Evolutionary conservation across 2,888 invertebrate species (phyloP).

Genomic region (Neoaliturus tenellus): DNA sequence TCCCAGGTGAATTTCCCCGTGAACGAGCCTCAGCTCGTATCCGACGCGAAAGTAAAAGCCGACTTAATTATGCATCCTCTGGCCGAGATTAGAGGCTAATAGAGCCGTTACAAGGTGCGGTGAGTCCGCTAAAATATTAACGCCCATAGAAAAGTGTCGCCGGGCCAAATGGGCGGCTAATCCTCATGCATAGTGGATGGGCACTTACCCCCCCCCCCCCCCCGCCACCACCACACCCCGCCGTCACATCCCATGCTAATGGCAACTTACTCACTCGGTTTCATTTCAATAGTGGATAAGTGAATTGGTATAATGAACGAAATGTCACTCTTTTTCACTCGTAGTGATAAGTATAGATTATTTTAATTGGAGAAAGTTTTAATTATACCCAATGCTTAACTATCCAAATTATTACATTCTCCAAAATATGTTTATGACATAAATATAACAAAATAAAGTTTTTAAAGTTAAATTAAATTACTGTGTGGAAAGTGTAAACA

Average conservation of each 20-base stretch:
- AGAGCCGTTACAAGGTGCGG: conserved; percentile 34
- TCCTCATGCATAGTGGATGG: conserved; percentile 56
- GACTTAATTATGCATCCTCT: conserved; percentile 27
- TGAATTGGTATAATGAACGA: too few species aligned
- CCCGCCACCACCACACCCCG: not conserved
- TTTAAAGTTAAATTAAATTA: too few species aligned
- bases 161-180: conserved; percentile 50
- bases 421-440: too few species aligned
- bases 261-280: not conserved
- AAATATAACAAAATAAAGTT: too few species aligned
- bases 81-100: conserved; percentile 35
- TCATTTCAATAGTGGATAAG: too few species aligned
- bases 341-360: too few species aligned
- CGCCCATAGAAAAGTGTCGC: conserved; percentile 54
- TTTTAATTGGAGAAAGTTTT: too few species aligned
- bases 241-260: not conserved
- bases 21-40: not conserved
- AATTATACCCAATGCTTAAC: too few species aligned
- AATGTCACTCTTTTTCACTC: too few species aligned
- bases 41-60: conserved; percentile 21
- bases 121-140: conserved; percentile 36
- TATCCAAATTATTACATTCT: too few species aligned
- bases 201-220: conserved; percentile 16
- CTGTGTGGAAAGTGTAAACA: too few species aligned
- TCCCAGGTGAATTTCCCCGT: not conserved